Evolutionary conservation across 53 echinoderm and acorn worm species (phyloP), one percentile per base, ranked within the genome.

Genomic region (Echinarachnius parma): DNA sequence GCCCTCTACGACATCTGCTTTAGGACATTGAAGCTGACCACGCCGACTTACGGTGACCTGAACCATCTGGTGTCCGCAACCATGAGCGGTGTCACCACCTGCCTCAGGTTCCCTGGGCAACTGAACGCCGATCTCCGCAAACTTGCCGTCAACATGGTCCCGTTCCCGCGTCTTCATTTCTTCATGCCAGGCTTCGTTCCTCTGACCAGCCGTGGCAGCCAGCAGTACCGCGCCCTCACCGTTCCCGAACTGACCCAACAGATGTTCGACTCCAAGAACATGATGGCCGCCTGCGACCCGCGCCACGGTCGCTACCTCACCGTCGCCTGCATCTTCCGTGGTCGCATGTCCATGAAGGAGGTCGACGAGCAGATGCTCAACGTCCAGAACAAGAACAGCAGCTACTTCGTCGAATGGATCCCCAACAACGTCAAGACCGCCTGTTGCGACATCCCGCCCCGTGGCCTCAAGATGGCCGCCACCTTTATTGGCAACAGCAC

Each of bases 361-460:
- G 89, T 89, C 34, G 88, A 89, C 59, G 89, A 89, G 60, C 89
- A 89, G 78, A 85, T 89, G 89, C 74, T 89, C 59, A 89, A 89
- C 60, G 78, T 89, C 34, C 89, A 89, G 81, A 89, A 89, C 80
- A 89, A 81, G 75, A 89, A 89, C 89, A 89, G 85, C 85, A 85
- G 88, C 72, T 88, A 83, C 83, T 87, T 87, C 64, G 87, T 87
- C 14, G 83, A 86, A 70, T 89, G 89, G 84, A 89, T 89, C 75
- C 86, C 86, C 83, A 88, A 89, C 85, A 85, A 89, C 89, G 89
- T 89, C 48, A 89, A 85, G 81, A 85, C 85, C 65, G 89, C 81
- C 59, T 82, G 82, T 45, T 90, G 90, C 46, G 86, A 90, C 82
- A 86, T 90, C 69, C 85, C 86, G 75, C 85, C 90, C 46, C 71